Base-by-base conservation (phyloP, 2,113 vertebrate species). In the Micronisus gabar region DNA sequence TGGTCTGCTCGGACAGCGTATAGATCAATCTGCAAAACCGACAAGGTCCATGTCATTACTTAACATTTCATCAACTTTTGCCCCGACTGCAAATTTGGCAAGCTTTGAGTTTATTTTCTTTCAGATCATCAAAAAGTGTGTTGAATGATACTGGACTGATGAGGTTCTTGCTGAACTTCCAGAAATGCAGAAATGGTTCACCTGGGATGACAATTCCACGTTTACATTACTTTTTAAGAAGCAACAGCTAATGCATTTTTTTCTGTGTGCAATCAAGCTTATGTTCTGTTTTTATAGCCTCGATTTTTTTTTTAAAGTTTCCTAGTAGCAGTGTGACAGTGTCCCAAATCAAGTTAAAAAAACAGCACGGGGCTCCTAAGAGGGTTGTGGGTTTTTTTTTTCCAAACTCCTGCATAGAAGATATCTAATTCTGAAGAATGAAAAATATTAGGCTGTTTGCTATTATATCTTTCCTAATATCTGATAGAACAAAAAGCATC, bases 11-110 rank as follows among this genome's bases (percentile, higher is more conserved):
- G 56, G 78, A 6, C 50, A 59, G 53, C 1, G 10, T 34, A n/a
- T 10, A 75, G 76, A 96, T 96, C 91, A 79, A 47, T 89, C 84
- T 89, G 43, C 70, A 79, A 21, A 59, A 34, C 81, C 0, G 17
- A 72, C 94, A 89, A 81, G 72, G 81, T 89, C 73, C 19, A 0
- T 97, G 92, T 83, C 62, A 17, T 72, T 80, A n/a, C 53, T 96
- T 91, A 87, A 81, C 74, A 22, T 95, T 94, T 92, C 78, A 80
- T 96, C 74, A 23, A 16, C 48, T 91, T 92, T 86, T 66, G 67
- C 0, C 0, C 66, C 1, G n/a, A 65, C 93, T 91, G 66, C 90
- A 80, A 7, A 62, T 90, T 52, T 72, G 84, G 56, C 66, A 72
- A 65, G 62, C 89, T 70, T 68, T 8, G 73, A 65, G 70, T 94